Percentiles rank a stretch among this genome's conserved stretches.
These are phyloP conservation scores for Fregata magnificens DNA, from an alignment of 2,113 vertebrate species.

Conservation along the genomic window DNA sequence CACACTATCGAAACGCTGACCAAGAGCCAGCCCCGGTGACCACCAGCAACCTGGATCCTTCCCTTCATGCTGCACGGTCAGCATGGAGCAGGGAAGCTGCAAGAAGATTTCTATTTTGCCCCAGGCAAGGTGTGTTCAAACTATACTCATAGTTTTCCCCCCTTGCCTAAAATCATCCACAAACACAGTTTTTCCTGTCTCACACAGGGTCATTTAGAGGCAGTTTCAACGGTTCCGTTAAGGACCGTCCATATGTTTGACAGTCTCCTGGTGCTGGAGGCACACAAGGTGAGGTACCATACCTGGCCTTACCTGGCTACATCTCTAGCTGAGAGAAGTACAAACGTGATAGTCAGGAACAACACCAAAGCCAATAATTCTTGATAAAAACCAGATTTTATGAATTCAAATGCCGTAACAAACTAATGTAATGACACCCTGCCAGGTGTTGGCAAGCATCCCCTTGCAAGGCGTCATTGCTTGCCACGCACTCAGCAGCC, in stretches of 20 bases:
- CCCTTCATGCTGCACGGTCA: neutral
- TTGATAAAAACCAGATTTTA: neutral
- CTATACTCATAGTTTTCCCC: neutral
- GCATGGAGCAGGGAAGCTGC: neutral
- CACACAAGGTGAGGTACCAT: neutral
- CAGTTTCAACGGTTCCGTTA: no score
- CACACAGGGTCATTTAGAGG: neutral
- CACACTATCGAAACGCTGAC: neutral
- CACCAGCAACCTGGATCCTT: neutral
- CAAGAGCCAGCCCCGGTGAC: neutral
- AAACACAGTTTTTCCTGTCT: neutral
- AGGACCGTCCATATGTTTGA: neutral
- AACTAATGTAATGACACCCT: neutral
- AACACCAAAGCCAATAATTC: neutral
- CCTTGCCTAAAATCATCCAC: neutral
- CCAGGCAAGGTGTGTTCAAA: neutral
- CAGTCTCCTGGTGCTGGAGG: neutral
- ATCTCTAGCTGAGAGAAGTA: neutral
- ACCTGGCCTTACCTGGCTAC: neutral
- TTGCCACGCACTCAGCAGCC: fast-evolving
- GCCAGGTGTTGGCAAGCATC: neutral
- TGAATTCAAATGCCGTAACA: neutral
- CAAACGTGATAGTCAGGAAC: neutral
- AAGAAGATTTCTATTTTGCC: neutral
- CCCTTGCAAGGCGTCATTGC: neutral